Evolutionary conservation across 2,113 vertebrate genomes (phyloP).

Genomic region (Panurus biarmicus): DNA sequence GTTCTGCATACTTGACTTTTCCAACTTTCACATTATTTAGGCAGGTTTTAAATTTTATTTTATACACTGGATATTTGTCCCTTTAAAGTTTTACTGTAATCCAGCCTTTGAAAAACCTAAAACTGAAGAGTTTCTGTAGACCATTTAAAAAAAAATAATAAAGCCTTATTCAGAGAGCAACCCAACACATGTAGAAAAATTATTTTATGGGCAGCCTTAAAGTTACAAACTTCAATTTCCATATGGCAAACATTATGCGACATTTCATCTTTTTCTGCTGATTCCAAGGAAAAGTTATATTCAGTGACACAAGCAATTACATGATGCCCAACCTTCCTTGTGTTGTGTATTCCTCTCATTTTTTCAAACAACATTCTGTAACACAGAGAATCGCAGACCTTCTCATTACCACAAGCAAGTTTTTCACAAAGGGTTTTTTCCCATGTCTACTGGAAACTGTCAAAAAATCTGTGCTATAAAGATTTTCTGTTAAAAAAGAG

Average conservation of each 20-base stretch:
- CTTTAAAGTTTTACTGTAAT: background rate
- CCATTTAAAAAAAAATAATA: background rate
- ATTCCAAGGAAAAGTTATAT: background rate
- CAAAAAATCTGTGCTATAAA: background rate
- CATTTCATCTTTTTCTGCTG: background rate
- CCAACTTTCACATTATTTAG: background rate
- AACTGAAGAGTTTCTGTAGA: background rate
- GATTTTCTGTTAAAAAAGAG: background rate
- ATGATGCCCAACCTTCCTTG: background rate
- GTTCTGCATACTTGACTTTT: background rate
- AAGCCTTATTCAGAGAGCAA: background rate
- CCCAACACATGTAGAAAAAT: background rate
- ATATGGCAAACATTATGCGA: background rate
- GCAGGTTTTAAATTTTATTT: background rate
- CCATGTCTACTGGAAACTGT: background rate
- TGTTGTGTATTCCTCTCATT: background rate
- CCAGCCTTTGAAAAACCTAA: background rate
- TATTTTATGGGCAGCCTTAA: background rate
- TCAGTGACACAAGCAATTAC: background rate
- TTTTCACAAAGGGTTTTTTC: background rate
- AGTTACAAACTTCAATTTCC: background rate
- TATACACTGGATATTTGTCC: background rate
- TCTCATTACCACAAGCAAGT: background rate
- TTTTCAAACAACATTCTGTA: background rate
- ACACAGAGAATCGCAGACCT: background rate